These are phyloP conservation scores for Synanthedon vespiformis DNA, from an alignment of 2,888 invertebrate genomes.

Conservation along the genomic window DNA sequence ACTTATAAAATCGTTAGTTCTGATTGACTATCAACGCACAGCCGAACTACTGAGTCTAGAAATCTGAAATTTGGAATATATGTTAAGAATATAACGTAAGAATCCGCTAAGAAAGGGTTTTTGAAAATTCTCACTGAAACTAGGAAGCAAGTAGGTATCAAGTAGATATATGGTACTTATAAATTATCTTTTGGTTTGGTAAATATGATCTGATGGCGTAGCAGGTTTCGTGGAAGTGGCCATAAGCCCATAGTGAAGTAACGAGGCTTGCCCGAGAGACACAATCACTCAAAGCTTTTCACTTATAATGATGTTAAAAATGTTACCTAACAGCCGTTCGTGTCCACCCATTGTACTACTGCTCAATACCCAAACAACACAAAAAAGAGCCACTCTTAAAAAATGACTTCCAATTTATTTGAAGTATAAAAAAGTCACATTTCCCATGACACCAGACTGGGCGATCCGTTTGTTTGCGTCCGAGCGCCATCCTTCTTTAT, in stretches of 20 bases:
- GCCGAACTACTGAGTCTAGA: no score
- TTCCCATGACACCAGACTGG: slow-evolving; percentile 61
- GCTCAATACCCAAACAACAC: slow-evolving; percentile 50
- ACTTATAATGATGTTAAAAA: slow-evolving; percentile 70
- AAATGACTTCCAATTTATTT: slow-evolving; percentile 69
- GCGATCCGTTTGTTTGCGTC: slow-evolving; percentile 35
- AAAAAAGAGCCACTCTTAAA: slow-evolving; percentile 39
- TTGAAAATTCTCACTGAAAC: no score
- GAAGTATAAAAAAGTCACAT: slow-evolving; percentile 54
- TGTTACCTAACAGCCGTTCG: slow-evolving; percentile 61
- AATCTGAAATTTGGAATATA: no score
- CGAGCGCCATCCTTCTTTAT: slow-evolving; percentile 56
- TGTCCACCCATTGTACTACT: slow-evolving; percentile 65
- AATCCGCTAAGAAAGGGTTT: no score
- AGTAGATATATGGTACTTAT: no score
- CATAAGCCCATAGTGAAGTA: slow-evolving; percentile 18
- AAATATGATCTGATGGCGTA: neutral
- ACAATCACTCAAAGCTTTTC: slow-evolving; percentile 62
- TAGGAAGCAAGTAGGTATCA: no score
- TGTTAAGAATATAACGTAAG: no score
- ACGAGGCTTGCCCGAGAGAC: slow-evolving; percentile 15
- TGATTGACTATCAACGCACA: no score
- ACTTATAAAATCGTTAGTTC: no score
- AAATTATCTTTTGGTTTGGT: neutral
- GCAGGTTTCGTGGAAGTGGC: slow-evolving; percentile 14